Conservation (phyloP, 2,888 invertebrate genomes). For the Cetonia aurata region DNA sequence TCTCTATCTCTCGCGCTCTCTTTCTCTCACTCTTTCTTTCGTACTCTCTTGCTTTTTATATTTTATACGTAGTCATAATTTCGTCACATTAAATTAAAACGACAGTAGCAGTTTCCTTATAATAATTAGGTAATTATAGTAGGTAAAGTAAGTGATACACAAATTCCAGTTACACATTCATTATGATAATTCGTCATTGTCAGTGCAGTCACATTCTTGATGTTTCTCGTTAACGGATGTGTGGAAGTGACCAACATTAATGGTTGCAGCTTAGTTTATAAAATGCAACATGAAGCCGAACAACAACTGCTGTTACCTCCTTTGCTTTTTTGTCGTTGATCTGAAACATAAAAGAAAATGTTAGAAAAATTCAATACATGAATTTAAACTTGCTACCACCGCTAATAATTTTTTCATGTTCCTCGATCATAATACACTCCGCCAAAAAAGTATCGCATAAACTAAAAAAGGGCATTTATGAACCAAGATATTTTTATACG, state of each 20-base stretch:
- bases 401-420: neutral
- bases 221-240: constrained; percentile 39
- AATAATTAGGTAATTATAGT: constrained; percentile 40
- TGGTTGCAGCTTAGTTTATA: constrained; percentile 70
- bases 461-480: constrained; percentile 45
- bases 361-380: neutral
- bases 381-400: neutral
- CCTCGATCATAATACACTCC: too few species aligned
- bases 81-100: constrained; percentile 42
- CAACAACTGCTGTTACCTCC: constrained; percentile 95
- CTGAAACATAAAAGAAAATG: constrained; percentile 70
- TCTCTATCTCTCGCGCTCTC: constrained; percentile 44
- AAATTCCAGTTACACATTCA: constrained; percentile 48
- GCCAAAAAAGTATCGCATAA: too few species aligned
- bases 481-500: too few species aligned
- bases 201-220: constrained; percentile 43
- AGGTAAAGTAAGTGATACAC: constrained; percentile 44
- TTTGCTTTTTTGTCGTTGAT: constrained; percentile 96
- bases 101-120: constrained; percentile 46
- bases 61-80: constrained; percentile 38
- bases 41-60: constrained; percentile 29
- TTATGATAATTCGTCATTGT: constrained; percentile 47
- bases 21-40: constrained; percentile 34
- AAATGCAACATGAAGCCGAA: constrained; percentile 92
- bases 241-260: constrained; percentile 40